Percentiles rank a stretch among this genome's conserved stretches.
phyloP scores from a whole-genome alignment of 2,113 vertebrate genomes.

The Centropus unirufus region DNA sequence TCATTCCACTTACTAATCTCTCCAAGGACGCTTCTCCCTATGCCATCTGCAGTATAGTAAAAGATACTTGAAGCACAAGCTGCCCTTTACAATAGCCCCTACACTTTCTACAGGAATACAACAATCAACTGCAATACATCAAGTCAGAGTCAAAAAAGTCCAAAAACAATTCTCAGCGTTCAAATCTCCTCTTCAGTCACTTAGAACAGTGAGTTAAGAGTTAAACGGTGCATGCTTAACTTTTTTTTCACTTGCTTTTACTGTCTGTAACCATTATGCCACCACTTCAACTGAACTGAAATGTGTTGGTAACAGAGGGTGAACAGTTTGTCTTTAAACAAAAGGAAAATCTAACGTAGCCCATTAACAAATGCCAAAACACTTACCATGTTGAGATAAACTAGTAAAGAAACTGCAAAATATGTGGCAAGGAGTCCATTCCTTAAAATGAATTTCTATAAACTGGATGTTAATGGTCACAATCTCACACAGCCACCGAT shows the following conservation, averaged over 20 bases:
- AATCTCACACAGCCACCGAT: not conserved
- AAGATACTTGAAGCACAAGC: not conserved
- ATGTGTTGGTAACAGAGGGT: not conserved
- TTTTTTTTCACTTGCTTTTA: not conserved
- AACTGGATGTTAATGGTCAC: not conserved
- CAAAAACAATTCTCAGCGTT: not conserved
- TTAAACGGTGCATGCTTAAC: not conserved
- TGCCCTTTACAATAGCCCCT: not conserved
- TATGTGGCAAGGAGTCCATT: not conserved
- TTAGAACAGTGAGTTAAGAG: not conserved
- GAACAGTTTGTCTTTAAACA: not conserved
- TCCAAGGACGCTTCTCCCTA: not conserved
- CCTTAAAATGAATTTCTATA: not conserved
- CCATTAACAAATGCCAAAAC: not conserved
- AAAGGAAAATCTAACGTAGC: not conserved
- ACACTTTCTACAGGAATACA: not conserved
- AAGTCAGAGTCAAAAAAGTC: not conserved
- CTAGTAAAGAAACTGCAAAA: not conserved
- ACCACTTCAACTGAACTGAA: not conserved
- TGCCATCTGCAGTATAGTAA: not conserved
- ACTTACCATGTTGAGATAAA: not conserved
- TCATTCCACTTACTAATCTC: not conserved
- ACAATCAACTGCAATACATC: not conserved
- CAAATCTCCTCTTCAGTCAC: not conserved
- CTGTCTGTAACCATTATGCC: not conserved